Evolutionary conservation across 35 echinoderm and acorn worm genomes (phyloP), one percentile per base, ranked within the genome.

Genomic region (Patiria miniata): DNA sequence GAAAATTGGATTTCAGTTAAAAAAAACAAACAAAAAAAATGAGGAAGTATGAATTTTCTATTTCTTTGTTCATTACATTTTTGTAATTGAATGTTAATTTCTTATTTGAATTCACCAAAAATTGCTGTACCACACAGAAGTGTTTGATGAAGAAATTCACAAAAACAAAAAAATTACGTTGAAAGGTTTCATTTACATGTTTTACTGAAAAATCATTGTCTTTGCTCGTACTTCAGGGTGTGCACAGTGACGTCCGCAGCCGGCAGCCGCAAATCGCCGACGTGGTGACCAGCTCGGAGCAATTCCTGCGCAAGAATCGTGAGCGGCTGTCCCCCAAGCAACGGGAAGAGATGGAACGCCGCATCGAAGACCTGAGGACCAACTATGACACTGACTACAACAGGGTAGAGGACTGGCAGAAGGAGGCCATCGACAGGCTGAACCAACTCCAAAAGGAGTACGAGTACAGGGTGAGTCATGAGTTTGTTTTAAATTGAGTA

Each of bases 281-380:
- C 37, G 78, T 87, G 1, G 83, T 90, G 51, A 93, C 83, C 34
- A 87, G 89, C n/a, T 86, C 86, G 0, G 94, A 97, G 37, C 87
- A 93, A n/a, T 90, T 97, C 69, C 83, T 90, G 82, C 86, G 87
- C 14, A 97, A 89, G 73, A 87, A 97, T 56, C 37, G 91, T 30
- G 94, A 97, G 77, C 51, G 65, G 36, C 90, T 97, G 5, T 57
- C 91, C 0, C 86, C 85, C n/a, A 86, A 87, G 80, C 90, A 93
- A 65, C 91, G 90, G 52, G 90, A 93, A 2, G 73, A 89, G 59
- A 87, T 97, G 76, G 52, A 69, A 26, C 38, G 86, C 22, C 76
- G 42, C 8, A 51, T 86, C 1, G 37, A 53, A 23, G 79, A 88
- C 37, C 87, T 97, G 3, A 82, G 87, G 39, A 86, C 33, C 39